phyloP scores from a whole-genome alignment of 2,113 vertebrate species.

The Hyaena hyaena region DNA sequence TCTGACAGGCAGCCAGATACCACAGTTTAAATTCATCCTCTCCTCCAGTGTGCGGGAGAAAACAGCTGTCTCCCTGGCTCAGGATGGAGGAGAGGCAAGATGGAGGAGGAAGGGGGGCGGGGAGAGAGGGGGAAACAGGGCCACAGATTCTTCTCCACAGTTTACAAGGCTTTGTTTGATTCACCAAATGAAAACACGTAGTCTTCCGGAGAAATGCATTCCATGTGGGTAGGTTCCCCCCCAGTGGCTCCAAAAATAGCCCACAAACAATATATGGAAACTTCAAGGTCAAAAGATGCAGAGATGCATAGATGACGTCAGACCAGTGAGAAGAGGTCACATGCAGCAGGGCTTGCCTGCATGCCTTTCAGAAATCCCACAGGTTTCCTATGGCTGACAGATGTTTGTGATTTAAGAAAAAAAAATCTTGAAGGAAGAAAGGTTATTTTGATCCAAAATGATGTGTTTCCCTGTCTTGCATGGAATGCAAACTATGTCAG shows the following conservation, averaged over 20 bases:
- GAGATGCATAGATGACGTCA: slow-evolving; percentile 64
- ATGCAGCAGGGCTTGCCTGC: slow-evolving; percentile 67
- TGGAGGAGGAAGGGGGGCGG: background rate
- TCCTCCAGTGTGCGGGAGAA: slow-evolving; percentile 79
- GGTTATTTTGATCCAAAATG: slow-evolving; percentile 80
- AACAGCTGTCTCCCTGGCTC: slow-evolving; percentile 85
- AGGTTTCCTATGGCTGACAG: slow-evolving; percentile 79
- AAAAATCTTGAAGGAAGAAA: slow-evolving; percentile 76
- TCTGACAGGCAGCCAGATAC: slow-evolving; percentile 86
- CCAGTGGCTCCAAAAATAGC: slow-evolving; percentile 56
- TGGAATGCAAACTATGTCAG: slow-evolving; percentile 80
- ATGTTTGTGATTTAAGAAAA: slow-evolving; percentile 81
- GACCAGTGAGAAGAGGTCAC: slow-evolving; percentile 71
- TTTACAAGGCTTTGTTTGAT: slow-evolving; percentile 77
- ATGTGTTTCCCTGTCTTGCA: slow-evolving; percentile 77
- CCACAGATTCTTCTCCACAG: slow-evolving; percentile 43
- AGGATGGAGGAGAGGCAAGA: slow-evolving; percentile 65
- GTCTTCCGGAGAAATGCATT: slow-evolving; percentile 50
- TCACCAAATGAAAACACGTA: slow-evolving; percentile 74
- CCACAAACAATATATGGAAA: slow-evolving; percentile 70
- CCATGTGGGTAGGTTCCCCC: slow-evolving; percentile 46
- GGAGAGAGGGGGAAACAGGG: slow-evolving; percentile 31
- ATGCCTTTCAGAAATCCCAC: slow-evolving; percentile 76
- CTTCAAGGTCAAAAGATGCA: slow-evolving; percentile 70
- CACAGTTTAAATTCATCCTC: slow-evolving; percentile 78